Evolutionary conservation across 2,113 vertebrate genomes (phyloP), one percentile per base, ranked within the genome.

Genomic region (Sminthopsis crassicaudata): DNA sequence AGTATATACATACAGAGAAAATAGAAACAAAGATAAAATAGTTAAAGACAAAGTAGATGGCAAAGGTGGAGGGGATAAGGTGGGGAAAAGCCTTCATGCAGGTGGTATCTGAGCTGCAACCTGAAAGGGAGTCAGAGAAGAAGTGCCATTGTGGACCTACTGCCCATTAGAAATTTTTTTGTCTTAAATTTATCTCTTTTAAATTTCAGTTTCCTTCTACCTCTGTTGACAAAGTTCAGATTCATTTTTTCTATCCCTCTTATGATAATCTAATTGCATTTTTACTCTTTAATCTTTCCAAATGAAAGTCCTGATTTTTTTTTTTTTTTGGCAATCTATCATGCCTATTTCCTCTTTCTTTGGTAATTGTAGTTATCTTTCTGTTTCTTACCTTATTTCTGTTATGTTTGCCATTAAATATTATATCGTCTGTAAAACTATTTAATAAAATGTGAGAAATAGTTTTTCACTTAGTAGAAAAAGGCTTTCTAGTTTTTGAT

Each of bases 331-430:
- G 30, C 5, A n/a, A 84, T 84, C 67, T 84, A 5, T 84, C 67
- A 7, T 51, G 53, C 27, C 46, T 89, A 76, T 89, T 93, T 93
- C 55, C 55, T 91, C 46, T 93, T 60, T 27, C 88, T 96, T 92
- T 96, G 89, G 93, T 96, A 36, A 91, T 57, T 92, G 46, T 93
- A 46, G 30, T 90, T 95, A 55, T 46, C 54, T 22, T 97, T 95
- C 50, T 91, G 9, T 51, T 51, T 51, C 91, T 42, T 84, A 42
- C 14, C 60, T 67, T 67, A 2, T 67, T 36, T 67, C 14, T 57
- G 55, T 57, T 67, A n/a, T 67, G 36, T n/a, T 12, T 67, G 12
- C 60, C 6, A 12, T 16, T 36, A 36, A n/a, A 67, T n/a, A 16
- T 7, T 84, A 84, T 36, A 26, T 94, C 55, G 93, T 93, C 30